Percentiles rank a stretch among this genome's conserved stretches.
These are phyloP conservation scores for Scortum barcoo DNA, from an alignment of 2,113 vertebrate genomes.

Conservation along the genomic window DNA sequence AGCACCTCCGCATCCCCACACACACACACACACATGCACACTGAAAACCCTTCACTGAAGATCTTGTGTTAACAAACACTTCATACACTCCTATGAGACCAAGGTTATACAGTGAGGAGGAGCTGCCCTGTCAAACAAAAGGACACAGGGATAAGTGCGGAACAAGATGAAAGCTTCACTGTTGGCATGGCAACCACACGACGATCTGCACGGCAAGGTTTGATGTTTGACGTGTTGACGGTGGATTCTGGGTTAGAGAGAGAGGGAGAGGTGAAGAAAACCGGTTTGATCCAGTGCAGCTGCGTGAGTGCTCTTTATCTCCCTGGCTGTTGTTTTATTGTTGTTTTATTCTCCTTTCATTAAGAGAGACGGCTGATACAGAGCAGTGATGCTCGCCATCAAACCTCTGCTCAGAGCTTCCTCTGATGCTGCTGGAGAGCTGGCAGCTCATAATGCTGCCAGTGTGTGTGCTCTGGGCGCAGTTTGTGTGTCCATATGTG, in stretches of 20 bases:
- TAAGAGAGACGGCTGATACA: conserved; percentile 21
- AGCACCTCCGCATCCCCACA: conserved; percentile 5
- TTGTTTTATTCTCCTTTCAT: conserved; percentile 15
- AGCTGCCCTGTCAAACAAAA: conserved; percentile 53
- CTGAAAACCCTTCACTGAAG: conserved; percentile 4
- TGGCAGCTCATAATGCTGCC: conserved; percentile 19
- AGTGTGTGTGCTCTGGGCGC: conserved; percentile 6
- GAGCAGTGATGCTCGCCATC: conserved; percentile 6
- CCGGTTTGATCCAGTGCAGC: conserved; percentile 62
- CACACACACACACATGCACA: conserved; percentile 8
- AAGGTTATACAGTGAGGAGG: conserved; percentile 26
- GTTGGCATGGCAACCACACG: conserved; percentile 77
- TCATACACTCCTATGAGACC: conserved; percentile 32
- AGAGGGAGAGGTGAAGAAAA: conserved; percentile 50
- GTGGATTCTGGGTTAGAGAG: conserved; percentile 48
- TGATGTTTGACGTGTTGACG: conserved; percentile 63
- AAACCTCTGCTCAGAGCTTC: conserved; percentile 10
- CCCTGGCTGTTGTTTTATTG: conserved; percentile 43
- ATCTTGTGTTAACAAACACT: conserved; percentile 40
- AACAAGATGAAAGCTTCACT: conserved; percentile 65
- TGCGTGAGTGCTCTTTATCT: conserved; percentile 45
- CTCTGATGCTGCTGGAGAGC: conserved; percentile 28
- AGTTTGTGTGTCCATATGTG: conserved; percentile 1
- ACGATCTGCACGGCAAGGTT: conserved; percentile 50
- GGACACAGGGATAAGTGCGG: conserved; percentile 26